Base-by-base conservation (phyloP, 2,888 invertebrate species). In the Stenoptilia bipunctidactyla region DNA sequence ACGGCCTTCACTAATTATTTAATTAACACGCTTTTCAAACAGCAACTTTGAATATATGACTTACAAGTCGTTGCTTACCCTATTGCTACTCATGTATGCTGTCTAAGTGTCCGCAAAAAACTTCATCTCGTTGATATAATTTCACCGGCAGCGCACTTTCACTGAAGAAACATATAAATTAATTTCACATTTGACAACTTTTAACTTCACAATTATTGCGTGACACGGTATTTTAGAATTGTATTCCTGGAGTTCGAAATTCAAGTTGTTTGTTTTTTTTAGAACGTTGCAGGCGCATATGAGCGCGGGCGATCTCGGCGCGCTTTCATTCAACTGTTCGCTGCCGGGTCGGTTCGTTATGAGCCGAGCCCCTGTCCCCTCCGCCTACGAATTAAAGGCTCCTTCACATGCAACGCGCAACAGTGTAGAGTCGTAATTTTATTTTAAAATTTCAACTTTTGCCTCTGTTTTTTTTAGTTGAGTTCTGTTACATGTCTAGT, bases 21-120 rank as follows among this genome's bases (percentile, higher is more conserved):
- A n/a, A n/a, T n/a, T n/a, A n/a, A n/a, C n/a, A n/a, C n/a, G n/a
- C n/a, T n/a, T n/a, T n/a, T n/a, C n/a, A n/a, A n/a, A n/a, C n/a
- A n/a, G n/a, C n/a, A n/a, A n/a, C n/a, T n/a, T n/a, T n/a, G n/a
- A n/a, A n/a, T n/a, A n/a, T n/a, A n/a, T n/a, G n/a, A n/a, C n/a
- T n/a, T n/a, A n/a, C n/a, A n/a, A n/a, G n/a, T n/a, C n/a, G n/a
- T n/a, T n/a, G 47, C 49, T 58, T 63, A 80, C 80, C 79, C 74
- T 66, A 59, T 56, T 61, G 58, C 72, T 71, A 61, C 62, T 68
- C 79, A 79, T 79, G 68, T 66, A 76, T 66, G 56, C 58, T 54
- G 57, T 45, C 64, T 66, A 71, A 61, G 67, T 69, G 60, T 73
- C 66, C 64, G 66, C 55, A 58, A 64, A 65, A 66, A 64, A 66